Percentiles rank a stretch among this genome's conserved stretches.
Evolutionary conservation across 2,888 invertebrate genomes (phyloP).

Genomic region (Diadromus collaris): DNA sequence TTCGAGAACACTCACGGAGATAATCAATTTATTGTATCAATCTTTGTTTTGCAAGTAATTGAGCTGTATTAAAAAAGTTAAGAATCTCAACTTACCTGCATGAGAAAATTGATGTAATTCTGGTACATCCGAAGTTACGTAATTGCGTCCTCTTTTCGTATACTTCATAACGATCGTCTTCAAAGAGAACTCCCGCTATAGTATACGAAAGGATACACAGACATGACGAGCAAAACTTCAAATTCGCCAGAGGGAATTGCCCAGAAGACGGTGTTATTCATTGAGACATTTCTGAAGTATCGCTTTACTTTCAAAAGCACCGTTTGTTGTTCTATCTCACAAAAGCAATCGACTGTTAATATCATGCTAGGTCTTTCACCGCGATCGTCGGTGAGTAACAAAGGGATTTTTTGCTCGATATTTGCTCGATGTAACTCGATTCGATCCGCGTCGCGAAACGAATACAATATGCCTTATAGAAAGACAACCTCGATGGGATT

Average conservation of each 20-base stretch:
- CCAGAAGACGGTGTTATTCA: not conserved
- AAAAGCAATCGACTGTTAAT: conserved; percentile 30
- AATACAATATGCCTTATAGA: conserved; percentile 34
- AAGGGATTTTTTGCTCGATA: conserved; percentile 22
- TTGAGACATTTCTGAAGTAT: conserved; percentile 3
- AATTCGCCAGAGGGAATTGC: not conserved
- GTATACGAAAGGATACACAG: not conserved
- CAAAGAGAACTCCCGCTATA: not conserved
- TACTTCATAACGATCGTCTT: not conserved
- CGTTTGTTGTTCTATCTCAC: not conserved
- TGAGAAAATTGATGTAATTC: not conserved
- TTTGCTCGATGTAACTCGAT: conserved; percentile 12
- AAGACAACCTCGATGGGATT: not conserved
- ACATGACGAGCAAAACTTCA: not conserved
- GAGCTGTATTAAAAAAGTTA: too few species aligned
- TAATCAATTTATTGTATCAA: too few species aligned
- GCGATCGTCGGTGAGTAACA: not conserved
- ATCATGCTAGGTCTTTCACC: conserved; percentile 18
- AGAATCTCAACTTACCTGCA: too few species aligned
- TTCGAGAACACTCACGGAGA: too few species aligned
- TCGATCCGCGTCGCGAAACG: conserved; percentile 30
- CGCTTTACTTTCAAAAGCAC: not conserved
- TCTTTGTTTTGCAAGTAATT: too few species aligned
- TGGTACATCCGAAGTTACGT: not conserved
- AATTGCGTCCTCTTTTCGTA: not conserved